phyloP scores from a whole-genome alignment of 2,888 invertebrate species.

The Exocentrus adspersus region DNA sequence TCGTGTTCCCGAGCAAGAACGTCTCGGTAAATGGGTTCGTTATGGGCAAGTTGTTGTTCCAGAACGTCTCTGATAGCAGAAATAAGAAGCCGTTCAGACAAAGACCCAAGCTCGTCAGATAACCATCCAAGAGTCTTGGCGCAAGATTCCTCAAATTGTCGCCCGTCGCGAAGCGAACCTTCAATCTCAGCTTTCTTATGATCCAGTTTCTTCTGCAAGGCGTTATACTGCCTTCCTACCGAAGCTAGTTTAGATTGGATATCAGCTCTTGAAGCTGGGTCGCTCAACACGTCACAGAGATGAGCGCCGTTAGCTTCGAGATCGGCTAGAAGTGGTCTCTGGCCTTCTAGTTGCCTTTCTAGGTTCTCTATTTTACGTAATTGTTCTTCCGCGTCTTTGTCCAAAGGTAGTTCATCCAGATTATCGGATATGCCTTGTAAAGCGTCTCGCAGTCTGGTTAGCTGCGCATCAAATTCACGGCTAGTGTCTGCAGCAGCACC shows the following conservation, averaged over 20 bases:
- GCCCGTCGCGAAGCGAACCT: slow-evolving; percentile 78
- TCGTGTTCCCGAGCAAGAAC: slow-evolving; percentile 91
- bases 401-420: slow-evolving; percentile 81
- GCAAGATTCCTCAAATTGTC: slow-evolving; percentile 90
- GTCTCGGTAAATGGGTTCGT: slow-evolving; percentile 90
- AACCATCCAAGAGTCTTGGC: slow-evolving; percentile 92
- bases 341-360: slow-evolving; percentile 88
- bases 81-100: slow-evolving; percentile 81
- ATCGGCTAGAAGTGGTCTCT: slow-evolving; percentile 87
- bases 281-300: slow-evolving; percentile 86
- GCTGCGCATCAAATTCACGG: slow-evolving; percentile 90
- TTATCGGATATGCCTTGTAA: slow-evolving; percentile 88
- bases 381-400: slow-evolving; percentile 88
- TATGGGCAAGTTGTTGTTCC: slow-evolving; percentile 86
- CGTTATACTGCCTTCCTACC: slow-evolving; percentile 88
- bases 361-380: slow-evolving; percentile 87
- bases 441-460: slow-evolving; percentile 86
- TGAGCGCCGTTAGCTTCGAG: slow-evolving; percentile 91
- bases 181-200: slow-evolving; percentile 92
- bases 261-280: slow-evolving; percentile 90
- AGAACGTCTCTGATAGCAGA: slow-evolving; percentile 87
- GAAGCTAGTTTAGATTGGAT: slow-evolving; percentile 88
- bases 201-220: slow-evolving; percentile 89
- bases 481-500: slow-evolving; percentile 94
- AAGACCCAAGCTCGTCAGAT: slow-evolving; percentile 78